A percentile compares a stretch with the other conserved stretches of the same genome.
These are phyloP conservation scores for Stomatorhinus walkeri DNA, from an alignment of 2,797 vertebrate species.

Conservation along the genomic window DNA sequence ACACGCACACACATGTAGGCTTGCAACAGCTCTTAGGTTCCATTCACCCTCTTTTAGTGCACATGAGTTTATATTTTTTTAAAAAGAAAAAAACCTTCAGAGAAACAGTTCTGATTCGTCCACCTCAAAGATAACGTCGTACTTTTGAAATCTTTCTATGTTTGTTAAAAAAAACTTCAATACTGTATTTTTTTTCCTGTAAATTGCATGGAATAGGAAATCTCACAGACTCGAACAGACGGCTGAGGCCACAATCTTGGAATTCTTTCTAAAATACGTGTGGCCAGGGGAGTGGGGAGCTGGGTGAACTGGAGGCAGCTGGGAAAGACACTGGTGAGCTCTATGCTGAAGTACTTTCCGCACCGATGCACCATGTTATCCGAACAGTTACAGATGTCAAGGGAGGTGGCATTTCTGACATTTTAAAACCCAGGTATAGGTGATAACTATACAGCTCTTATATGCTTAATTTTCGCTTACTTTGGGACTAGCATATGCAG, in stretches of 20 bases:
- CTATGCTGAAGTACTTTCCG: slow-evolving; percentile 62
- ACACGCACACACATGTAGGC: slow-evolving; percentile 44
- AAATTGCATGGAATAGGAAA: slow-evolving; percentile 55
- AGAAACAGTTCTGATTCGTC: slow-evolving; percentile 43
- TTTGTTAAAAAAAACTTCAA: slow-evolving; percentile 46
- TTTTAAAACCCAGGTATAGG: slow-evolving; percentile 45
- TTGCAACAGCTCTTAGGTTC: slow-evolving; percentile 52
- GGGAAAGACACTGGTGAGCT: slow-evolving; percentile 47
- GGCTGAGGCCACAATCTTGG: slow-evolving; percentile 37
- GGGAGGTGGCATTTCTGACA: slow-evolving; percentile 41
- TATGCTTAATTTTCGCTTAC: slow-evolving; percentile 48
- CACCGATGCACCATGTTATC: slow-evolving; percentile 54
- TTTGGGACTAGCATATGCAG: slow-evolving; percentile 50
- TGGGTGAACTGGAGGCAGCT: background rate
- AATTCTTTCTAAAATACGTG: slow-evolving; percentile 40
- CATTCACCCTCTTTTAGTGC: slow-evolving; percentile 54
- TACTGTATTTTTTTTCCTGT: slow-evolving; percentile 49
- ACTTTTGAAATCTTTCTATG: slow-evolving; percentile 38
- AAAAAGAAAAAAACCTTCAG: slow-evolving; percentile 30
- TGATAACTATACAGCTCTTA: slow-evolving; percentile 41
- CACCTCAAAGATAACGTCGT: slow-evolving; percentile 45
- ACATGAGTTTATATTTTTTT: slow-evolving; percentile 53
- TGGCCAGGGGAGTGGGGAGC: slow-evolving; percentile 36
- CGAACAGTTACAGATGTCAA: slow-evolving; percentile 41
- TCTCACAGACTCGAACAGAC: slow-evolving; percentile 26